Percentiles rank a stretch among this genome's conserved stretches.
phyloP scores from a whole-genome alignment of 2,113 vertebrate species.

The Anas platyrhynchos region DNA sequence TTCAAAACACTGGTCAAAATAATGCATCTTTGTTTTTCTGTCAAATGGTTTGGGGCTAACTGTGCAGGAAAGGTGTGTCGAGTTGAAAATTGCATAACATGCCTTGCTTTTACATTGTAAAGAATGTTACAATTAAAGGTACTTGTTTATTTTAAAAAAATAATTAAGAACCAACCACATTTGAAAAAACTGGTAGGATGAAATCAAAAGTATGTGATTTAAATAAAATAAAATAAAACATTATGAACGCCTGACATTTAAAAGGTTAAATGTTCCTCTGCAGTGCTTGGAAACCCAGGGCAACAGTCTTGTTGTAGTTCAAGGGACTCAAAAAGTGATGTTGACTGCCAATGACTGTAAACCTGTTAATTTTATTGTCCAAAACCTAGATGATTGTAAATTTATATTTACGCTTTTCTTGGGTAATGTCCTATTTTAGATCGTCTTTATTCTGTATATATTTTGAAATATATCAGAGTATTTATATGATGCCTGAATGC shows the following conservation, averaged over 20 bases:
- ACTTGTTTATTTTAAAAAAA: background rate
- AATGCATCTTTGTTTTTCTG: background rate
- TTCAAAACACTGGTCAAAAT: conserved; percentile 31
- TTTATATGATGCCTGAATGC: background rate
- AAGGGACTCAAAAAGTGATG: background rate
- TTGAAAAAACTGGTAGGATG: background rate
- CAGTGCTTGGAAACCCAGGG: background rate
- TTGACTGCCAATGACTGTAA: background rate
- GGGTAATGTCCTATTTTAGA: background rate
- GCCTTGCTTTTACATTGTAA: background rate
- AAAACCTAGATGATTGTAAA: background rate
- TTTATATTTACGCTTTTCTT: background rate
- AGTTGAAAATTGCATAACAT: background rate
- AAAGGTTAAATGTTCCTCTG: background rate
- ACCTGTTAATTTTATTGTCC: conserved; percentile 19
- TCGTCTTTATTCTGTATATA: background rate
- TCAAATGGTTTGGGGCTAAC: background rate
- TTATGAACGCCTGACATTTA: background rate
- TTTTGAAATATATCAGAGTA: background rate
- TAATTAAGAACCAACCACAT: background rate
- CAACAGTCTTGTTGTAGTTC: background rate
- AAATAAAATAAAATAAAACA: background rate
- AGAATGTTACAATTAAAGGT: background rate
- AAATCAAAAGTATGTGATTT: background rate
- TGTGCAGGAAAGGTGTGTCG: background rate